phyloP scores from a whole-genome alignment of 2,113 vertebrate species.

The Megaceryle maxima region DNA sequence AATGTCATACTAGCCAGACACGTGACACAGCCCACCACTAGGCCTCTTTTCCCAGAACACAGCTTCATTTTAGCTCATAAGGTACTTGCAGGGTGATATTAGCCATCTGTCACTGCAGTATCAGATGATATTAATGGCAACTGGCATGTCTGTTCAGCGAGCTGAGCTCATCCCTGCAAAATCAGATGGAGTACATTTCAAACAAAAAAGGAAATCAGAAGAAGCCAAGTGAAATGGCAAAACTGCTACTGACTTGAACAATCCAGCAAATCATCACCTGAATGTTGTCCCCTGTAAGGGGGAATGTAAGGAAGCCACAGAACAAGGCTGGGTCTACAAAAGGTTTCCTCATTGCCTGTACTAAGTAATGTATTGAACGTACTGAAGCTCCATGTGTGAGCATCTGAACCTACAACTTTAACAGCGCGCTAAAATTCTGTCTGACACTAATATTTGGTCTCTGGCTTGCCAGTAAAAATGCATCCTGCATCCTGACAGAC shows the following conservation, averaged over 20 bases:
- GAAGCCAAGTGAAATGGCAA: background rate
- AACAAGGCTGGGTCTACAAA: background rate
- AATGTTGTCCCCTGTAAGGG: background rate
- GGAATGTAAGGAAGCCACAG: background rate
- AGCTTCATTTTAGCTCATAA: background rate
- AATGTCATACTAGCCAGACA: fast-evolving
- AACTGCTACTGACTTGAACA: background rate
- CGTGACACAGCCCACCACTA: fast-evolving
- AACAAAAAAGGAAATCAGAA: background rate
- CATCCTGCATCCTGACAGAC: background rate
- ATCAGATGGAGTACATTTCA: background rate
- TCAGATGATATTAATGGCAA: slow-evolving; percentile 39
- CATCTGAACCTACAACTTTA: background rate
- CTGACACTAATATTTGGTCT: background rate
- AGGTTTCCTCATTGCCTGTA: background rate
- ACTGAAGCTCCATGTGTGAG: background rate
- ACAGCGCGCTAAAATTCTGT: background rate
- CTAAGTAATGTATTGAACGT: background rate
- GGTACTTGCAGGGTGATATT: background rate
- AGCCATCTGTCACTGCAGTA: slow-evolving; percentile 33
- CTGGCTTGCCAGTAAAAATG: background rate
- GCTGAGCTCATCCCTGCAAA: slow-evolving; percentile 8
- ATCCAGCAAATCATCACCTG: background rate
- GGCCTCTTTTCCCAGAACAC: background rate
- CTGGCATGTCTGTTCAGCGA: background rate